Conservation (phyloP, 1,140 invertebrate genomes). For the Lordiphosa mommai region DNA sequence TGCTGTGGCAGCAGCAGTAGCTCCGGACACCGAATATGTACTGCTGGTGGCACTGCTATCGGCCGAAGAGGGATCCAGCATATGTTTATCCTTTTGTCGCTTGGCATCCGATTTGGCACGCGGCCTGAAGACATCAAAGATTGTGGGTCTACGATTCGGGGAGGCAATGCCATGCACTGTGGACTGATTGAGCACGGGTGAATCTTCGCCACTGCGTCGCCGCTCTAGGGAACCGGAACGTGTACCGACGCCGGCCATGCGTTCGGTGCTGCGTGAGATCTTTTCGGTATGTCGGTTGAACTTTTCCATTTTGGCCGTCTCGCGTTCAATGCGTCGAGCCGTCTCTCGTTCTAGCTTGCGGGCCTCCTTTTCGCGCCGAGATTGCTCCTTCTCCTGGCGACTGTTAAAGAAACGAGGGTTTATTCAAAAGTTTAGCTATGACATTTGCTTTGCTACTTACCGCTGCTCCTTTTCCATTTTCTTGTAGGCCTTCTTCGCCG, state of each 20-base stretch:
- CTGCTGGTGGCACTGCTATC: constrained; percentile 79
- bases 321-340: constrained; percentile 65
- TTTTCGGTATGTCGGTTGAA: constrained; percentile 76
- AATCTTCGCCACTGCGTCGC: constrained; percentile 81
- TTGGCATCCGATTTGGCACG: constrained; percentile 89
- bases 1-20: constrained; percentile 16
- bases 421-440: background rate
- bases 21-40: constrained; percentile 78
- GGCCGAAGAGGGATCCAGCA: constrained; percentile 59
- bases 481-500: constrained; percentile 73
- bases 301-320: constrained; percentile 77
- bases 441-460: constrained; percentile 21
- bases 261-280: constrained; percentile 78
- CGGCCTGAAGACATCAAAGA: constrained; percentile 92
- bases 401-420: constrained; percentile 23
- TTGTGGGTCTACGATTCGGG: constrained; percentile 85
- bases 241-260: constrained; percentile 51
- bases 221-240: constrained; percentile 80
- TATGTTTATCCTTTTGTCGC: constrained; percentile 81
- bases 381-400: constrained; percentile 72
- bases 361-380: constrained; percentile 72
- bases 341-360: constrained; percentile 74
- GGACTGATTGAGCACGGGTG: constrained; percentile 80
- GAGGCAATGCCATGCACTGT: constrained; percentile 82
- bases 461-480: constrained; percentile 78